Evolutionary conservation across 2,888 invertebrate genomes (phyloP), one percentile per base, ranked within the genome.

Genomic region (Hololepta plana): DNA sequence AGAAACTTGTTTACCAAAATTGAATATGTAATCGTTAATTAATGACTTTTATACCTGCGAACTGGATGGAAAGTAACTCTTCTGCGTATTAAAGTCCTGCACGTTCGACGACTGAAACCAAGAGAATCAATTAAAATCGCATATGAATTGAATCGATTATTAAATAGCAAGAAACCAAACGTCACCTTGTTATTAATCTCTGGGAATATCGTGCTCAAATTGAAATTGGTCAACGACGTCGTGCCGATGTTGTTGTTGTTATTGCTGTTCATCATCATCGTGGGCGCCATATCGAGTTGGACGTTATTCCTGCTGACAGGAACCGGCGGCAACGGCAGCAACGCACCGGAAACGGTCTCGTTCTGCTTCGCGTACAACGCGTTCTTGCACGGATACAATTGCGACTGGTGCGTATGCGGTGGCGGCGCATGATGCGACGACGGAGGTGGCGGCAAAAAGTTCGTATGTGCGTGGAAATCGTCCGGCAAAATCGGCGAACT

Each of bases 181-280:
- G 36, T 23, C 36, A 53, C 53, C 48, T 53, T n/a, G n/a, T 29
- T 28, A 46, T 79, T 79, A 38, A 82, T 81, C 59, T 82, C 82
- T 2, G 82, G 82, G 49, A 81, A 81, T 41, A 82, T 77, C 1
- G 81, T 73, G 42, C 79, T 79, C 20, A 82, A 57, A 53, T 81
- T 81, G 45, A 82, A 82, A 49, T 81, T 82, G 2, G 80, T 74
- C 16, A 72, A 51, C 28, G 64, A 62, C 4, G 60, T 63, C 17
- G 64, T 62, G 7, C 40, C 45, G 12, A 44, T 40, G 29, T 44
- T 46, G 12, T 42, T 41, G 20, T 33, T 38, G 29, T 30, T 37
- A n/a, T 20, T 26, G 3, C 4, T 16, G 10, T 12, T 16, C 11
- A 13, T 28, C 35, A 33, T n/a, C 31, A 29, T 12, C 15, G 26